Evolutionary conservation across 2,888 invertebrate species (phyloP).

Genomic region (Tachina lurida): DNA sequence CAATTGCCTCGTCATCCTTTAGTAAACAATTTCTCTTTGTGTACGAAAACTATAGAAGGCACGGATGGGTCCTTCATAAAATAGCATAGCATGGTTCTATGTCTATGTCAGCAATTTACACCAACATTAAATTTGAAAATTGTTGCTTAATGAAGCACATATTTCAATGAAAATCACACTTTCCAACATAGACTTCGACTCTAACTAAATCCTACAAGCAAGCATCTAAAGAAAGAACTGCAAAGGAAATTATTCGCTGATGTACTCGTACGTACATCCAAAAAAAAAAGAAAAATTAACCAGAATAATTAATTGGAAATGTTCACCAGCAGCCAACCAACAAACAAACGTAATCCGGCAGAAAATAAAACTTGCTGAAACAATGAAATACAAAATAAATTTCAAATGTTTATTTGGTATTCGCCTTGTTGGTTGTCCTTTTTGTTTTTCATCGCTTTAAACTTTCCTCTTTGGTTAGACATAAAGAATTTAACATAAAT

Average conservation of each 20-base stretch:
- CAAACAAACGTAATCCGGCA: background rate
- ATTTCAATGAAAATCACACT: slow-evolving; percentile 58
- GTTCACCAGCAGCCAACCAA: slow-evolving; percentile 18
- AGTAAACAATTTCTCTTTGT: slow-evolving; percentile 18
- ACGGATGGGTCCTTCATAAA: slow-evolving; percentile 51
- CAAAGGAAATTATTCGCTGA: background rate
- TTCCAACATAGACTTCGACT: slow-evolving; percentile 28
- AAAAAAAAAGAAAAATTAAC: slow-evolving; percentile 18
- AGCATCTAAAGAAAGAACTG: background rate
- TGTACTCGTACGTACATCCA: background rate
- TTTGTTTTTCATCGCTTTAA: background rate
- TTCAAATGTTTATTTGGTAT: slow-evolving; percentile 38
- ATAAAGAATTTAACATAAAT: slow-evolving; percentile 52
- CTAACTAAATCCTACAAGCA: background rate
- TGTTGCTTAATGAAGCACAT: slow-evolving; percentile 70
- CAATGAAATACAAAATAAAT: slow-evolving; percentile 43
- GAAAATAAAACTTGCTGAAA: background rate
- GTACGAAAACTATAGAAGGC: background rate
- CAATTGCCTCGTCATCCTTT: background rate
- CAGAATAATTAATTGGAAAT: slow-evolving; percentile 55
- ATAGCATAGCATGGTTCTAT: slow-evolving; percentile 46
- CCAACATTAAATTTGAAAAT: slow-evolving; percentile 53
- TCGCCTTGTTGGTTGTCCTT: slow-evolving; percentile 21
- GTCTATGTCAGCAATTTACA: slow-evolving; percentile 55
- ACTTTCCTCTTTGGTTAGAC: background rate